These are phyloP conservation scores for Chaetops frenatus DNA, from an alignment of 2,113 vertebrate genomes.

Conservation along the genomic window DNA sequence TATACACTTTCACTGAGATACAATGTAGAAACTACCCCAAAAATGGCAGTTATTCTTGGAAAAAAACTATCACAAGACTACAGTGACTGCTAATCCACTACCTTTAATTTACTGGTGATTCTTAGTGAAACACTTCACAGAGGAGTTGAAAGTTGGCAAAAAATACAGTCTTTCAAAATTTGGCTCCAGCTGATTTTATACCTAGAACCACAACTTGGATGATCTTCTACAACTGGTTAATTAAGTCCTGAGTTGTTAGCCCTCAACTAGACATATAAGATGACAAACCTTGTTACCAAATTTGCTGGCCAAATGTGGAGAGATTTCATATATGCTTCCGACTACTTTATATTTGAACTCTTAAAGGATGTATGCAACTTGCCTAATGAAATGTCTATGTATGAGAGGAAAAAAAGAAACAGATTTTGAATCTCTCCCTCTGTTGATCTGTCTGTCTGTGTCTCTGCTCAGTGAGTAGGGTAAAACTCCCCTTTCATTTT, in stretches of 20 bases:
- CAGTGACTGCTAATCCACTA: background rate
- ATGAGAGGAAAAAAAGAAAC: background rate
- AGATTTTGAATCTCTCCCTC: background rate
- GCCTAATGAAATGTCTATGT: background rate
- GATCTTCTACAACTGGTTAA: background rate
- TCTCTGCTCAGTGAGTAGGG: background rate
- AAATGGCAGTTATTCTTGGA: background rate
- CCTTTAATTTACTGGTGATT: background rate
- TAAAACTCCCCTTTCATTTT: background rate
- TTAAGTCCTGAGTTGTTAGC: constrained; percentile 13
- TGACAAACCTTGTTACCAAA: constrained; percentile 7
- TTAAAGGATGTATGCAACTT: background rate
- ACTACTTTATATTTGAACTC: background rate
- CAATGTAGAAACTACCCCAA: background rate
- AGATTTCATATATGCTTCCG: background rate
- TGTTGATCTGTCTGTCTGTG: background rate
- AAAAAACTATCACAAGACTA: background rate
- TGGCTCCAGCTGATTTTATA: constrained; percentile 31
- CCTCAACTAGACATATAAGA: background rate
- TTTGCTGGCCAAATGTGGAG: background rate
- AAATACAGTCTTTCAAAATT: background rate
- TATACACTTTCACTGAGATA: background rate
- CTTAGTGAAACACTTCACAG: background rate
- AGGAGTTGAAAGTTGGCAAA: background rate
- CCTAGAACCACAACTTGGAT: background rate